Evolutionary conservation across 2,888 invertebrate genomes (phyloP).

Genomic region (Coronaproctus castanopsis): DNA sequence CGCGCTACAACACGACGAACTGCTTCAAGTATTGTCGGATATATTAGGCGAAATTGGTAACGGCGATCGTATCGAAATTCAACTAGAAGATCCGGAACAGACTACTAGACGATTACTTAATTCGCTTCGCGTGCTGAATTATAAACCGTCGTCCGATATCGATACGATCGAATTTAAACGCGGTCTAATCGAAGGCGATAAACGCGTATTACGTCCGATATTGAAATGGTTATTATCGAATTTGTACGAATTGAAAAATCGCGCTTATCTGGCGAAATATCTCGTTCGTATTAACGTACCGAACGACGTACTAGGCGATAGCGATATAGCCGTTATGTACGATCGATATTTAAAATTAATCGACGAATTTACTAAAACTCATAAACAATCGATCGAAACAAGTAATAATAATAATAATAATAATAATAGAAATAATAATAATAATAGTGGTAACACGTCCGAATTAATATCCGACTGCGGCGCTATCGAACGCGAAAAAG

Average conservation of each 20-base stretch:
- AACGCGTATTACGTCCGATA: conserved; percentile 52
- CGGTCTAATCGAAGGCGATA: conserved; percentile 49
- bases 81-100: conserved; percentile 53
- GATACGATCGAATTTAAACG: conserved; percentile 35
- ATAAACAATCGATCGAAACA: conserved; percentile 45
- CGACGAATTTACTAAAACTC: conserved; percentile 58
- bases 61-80: conserved; percentile 47
- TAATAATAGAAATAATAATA: conserved; percentile 28
- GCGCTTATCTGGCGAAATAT: conserved; percentile 63
- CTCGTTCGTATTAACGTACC: conserved; percentile 47
- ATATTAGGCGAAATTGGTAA: conserved; percentile 50
- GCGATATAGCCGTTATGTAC: conserved; percentile 46
- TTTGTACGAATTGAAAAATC: conserved; percentile 50
- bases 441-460: conserved; percentile 33
- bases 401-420: conserved; percentile 35
- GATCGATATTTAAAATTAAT: conserved; percentile 53
- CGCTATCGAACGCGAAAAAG: conserved; percentile 69
- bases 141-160: conserved; percentile 40
- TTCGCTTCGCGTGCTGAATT: conserved; percentile 54
- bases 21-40: conserved; percentile 40
- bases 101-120: conserved; percentile 50
- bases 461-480: conserved; percentile 68
- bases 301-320: conserved; percentile 49
- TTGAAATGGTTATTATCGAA: conserved; percentile 59
- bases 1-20: conserved; percentile 46